These are phyloP conservation scores for Megalopta genalis DNA, from an alignment of 1,140 invertebrate species.

Conservation along the genomic window DNA sequence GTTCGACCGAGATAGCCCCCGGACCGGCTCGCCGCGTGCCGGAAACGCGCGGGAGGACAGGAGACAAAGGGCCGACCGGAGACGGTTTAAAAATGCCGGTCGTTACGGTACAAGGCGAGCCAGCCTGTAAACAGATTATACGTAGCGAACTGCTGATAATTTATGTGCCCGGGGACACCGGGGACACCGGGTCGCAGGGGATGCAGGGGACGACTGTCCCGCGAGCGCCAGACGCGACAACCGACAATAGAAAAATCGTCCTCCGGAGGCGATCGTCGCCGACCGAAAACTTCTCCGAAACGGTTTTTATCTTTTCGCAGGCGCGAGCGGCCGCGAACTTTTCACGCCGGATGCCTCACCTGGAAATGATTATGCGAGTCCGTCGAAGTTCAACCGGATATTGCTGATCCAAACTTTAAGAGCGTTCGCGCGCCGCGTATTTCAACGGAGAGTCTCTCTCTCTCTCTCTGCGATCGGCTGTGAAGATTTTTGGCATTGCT, in stretches of 20 bases:
- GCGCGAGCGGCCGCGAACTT: not conserved
- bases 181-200: not conserved
- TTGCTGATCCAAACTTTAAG: not conserved
- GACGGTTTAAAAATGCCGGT: slow-evolving; percentile 55
- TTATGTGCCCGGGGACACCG: slow-evolving; percentile 28
- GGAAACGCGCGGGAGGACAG: slow-evolving; percentile 12
- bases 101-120: slow-evolving; percentile 37
- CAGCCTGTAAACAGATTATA: slow-evolving; percentile 54
- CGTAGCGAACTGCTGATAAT: slow-evolving; percentile 40
- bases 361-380: slow-evolving; percentile 34
- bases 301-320: too few species aligned
- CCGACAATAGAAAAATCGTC: slow-evolving; percentile 39
- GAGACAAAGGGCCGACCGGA: slow-evolving; percentile 35
- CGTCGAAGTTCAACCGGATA: slow-evolving; percentile 17
- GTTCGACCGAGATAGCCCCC: not conserved
- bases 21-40: not conserved
- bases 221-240: too few species aligned
- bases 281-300: slow-evolving; percentile 10
- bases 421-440: too few species aligned
- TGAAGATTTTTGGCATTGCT: too few species aligned
- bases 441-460: too few species aligned
- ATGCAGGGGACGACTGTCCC: not conserved
- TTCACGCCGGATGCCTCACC: slow-evolving; percentile 1
- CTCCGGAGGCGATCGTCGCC: not conserved
- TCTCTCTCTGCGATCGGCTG: too few species aligned